These are phyloP conservation scores for Pandemis cinnamomeana DNA, from an alignment of 2,888 invertebrate genomes.

Conservation along the genomic window DNA sequence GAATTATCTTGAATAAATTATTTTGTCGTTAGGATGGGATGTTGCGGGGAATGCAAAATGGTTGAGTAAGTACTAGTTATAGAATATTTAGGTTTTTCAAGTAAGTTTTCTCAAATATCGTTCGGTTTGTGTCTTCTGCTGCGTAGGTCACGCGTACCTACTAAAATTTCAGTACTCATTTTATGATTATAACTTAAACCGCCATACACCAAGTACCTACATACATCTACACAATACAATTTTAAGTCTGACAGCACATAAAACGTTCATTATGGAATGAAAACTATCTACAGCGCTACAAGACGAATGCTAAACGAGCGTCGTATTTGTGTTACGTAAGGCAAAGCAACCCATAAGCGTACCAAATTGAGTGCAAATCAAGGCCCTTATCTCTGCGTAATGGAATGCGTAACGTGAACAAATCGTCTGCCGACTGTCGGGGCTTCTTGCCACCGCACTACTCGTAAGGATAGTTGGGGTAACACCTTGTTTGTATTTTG, in stretches of 20 bases:
- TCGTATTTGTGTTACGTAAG: constrained; percentile 26
- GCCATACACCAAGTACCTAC: not conserved
- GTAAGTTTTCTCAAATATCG: too few species aligned
- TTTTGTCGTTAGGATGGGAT: not conserved
- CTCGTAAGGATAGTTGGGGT: constrained; percentile 22
- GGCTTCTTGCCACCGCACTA: constrained; percentile 56
- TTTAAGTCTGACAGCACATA: not conserved
- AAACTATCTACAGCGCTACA: constrained; percentile 10
- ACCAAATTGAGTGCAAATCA: constrained; percentile 60
- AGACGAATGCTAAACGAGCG: constrained; percentile 13
- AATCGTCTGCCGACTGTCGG: constrained; percentile 54
- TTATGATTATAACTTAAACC: not conserved
- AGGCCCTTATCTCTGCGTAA: constrained; percentile 76
- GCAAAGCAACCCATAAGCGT: constrained; percentile 28
- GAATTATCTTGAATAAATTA: not conserved
- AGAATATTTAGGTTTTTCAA: too few species aligned
- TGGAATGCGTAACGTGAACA: constrained; percentile 75
- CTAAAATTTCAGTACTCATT: not conserved
- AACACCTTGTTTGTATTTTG: constrained; percentile 3
- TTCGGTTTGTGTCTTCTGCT: too few species aligned
- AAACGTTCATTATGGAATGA: not conserved
- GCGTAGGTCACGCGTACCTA: too few species aligned
- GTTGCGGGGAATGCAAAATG: not conserved
- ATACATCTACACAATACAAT: not conserved
- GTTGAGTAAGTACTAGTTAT: not conserved